phyloP scores from a whole-genome alignment of 2,113 vertebrate species.

The Astatoreochromis straeleni region DNA sequence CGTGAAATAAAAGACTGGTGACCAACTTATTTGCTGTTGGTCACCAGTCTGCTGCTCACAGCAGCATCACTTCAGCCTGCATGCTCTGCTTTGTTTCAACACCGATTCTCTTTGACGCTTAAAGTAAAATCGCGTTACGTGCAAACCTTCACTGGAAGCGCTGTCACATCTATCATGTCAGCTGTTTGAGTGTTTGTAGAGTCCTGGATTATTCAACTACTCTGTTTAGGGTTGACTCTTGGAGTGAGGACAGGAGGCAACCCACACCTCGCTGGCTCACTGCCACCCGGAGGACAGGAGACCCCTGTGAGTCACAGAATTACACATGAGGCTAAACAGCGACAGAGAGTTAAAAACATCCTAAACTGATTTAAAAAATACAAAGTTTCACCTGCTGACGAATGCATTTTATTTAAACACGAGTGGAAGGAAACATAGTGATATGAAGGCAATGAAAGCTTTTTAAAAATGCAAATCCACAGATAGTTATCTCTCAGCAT shows the following conservation, averaged over 20 bases:
- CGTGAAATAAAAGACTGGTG: not conserved
- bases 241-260: not conserved
- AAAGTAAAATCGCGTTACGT: not conserved
- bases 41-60: not conserved
- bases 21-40: not conserved
- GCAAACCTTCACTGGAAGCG: not conserved
- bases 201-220: not conserved
- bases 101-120: not conserved
- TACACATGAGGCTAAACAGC: not conserved
- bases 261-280: slow-evolving; percentile 22
- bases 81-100: slow-evolving; percentile 10
- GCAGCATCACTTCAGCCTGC: not conserved
- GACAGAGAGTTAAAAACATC: not conserved
- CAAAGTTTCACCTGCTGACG: not conserved
- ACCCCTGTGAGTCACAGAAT: slow-evolving; percentile 9
- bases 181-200: not conserved
- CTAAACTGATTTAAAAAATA: not conserved
- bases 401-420: not conserved
- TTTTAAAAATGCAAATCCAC: not conserved
- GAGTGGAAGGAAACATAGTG: accelerated
- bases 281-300: slow-evolving; percentile 37
- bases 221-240: not conserved
- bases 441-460: not conserved
- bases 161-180: not conserved
- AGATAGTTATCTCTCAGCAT: not conserved